Evolutionary conservation across 2,888 invertebrate species (phyloP), one percentile per base, ranked within the genome.

Genomic region (Pseudanteris insignis): DNA sequence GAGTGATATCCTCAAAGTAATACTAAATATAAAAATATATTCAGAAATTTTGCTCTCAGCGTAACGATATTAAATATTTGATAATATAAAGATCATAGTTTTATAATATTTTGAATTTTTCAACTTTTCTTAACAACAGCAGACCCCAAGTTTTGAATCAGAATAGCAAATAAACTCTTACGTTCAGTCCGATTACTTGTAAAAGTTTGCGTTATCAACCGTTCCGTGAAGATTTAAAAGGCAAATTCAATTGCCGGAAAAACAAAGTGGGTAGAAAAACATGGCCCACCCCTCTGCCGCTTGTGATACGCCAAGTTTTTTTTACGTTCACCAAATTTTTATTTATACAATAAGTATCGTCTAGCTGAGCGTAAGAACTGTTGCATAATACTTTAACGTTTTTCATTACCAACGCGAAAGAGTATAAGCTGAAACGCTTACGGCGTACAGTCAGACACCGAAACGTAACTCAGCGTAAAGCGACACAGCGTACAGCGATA

Each of bases 381-480:
- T 33, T 26, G 40, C 41, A 54, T 43, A 48, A 48, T 60, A 54
- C 60, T 54, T 60, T 54, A 53, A 54, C 48, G 53, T 60, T 54
- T 48, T 60, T 54, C 41, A 54, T 54, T 60, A 54, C 48, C 33
- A 28, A 48, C 48, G 32, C 48, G 43, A 48, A 53, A 33, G 33
- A 54, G 54, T 48, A 60, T 48, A 37, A 60, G 44, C 30, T 24
- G 11, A 15, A 12, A 41, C 43, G 54, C 60, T 60, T 38, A 48
- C 43, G 60, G 54, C 60, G 48, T 37, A 54, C 47, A 28, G 60
- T 53, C 44, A 60, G 60, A 36, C 41, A 43, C 30, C 38, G 60
- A 54, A 60, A 60, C 51, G 50, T 58, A 44, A 59, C 47, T 53
- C 53, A 30, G 11, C 40, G 53, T 53, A 44, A 34, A 40, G 40